A percentile compares a stretch with the other conserved stretches of the same genome.
These are phyloP conservation scores for Hyperopisus bebe DNA, from an alignment of 2,113 vertebrate species.

Conservation along the genomic window DNA sequence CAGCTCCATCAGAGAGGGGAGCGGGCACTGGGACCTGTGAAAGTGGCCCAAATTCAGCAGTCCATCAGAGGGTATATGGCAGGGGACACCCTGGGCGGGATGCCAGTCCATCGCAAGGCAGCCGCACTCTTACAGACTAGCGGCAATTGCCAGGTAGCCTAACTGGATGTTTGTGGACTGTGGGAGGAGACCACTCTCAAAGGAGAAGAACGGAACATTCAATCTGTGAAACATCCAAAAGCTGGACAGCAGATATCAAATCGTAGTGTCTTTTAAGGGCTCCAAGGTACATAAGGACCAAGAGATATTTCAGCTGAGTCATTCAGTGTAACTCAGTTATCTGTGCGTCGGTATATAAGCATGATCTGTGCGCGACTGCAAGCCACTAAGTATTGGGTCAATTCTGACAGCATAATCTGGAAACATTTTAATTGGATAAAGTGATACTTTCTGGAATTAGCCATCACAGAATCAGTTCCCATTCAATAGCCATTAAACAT, in stretches of 20 bases:
- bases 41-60: too few relatives aligned
- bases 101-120: not conserved
- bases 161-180: not conserved
- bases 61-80: not conserved
- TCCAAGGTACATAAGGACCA: too few relatives aligned
- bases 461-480: constrained; percentile 26
- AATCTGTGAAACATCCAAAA: too few relatives aligned
- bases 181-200: too few relatives aligned
- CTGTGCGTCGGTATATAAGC: too few relatives aligned
- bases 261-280: too few relatives aligned
- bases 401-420: not conserved
- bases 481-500: constrained; percentile 27
- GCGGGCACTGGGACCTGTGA: too few relatives aligned
- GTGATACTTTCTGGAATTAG: constrained; percentile 33
- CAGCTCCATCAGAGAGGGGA: too few relatives aligned
- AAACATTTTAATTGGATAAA: constrained; percentile 19
- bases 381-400: not conserved
- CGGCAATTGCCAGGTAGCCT: not conserved
- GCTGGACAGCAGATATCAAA: too few relatives aligned
- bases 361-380: not conserved
- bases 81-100: not conserved
- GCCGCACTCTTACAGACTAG: not conserved
- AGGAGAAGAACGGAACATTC: too few relatives aligned
- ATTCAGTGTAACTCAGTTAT: too few relatives aligned
- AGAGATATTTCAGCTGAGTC: too few relatives aligned